These are phyloP conservation scores for Melozone crissalis DNA, from an alignment of 2,113 vertebrate species.

Conservation along the genomic window DNA sequence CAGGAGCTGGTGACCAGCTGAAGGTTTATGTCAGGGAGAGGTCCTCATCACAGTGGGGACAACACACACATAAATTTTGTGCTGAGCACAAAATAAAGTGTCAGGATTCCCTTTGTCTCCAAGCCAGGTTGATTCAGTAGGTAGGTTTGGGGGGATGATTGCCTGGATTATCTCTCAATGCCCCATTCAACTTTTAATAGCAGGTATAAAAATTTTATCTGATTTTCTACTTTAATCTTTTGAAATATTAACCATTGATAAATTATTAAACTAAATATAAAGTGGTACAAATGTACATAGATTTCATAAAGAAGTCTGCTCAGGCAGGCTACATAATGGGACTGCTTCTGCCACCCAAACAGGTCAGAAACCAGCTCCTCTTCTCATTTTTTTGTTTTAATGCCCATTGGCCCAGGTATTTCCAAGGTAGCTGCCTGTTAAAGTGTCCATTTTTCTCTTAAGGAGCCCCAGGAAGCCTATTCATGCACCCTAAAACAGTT, in stretches of 20 bases:
- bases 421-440: background rate
- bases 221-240: conserved; percentile 73
- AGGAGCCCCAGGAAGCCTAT: background rate
- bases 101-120: background rate
- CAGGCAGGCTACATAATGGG: background rate
- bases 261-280: conserved; percentile 76
- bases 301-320: conserved; percentile 52
- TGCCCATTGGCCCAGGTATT: background rate
- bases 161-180: conserved; percentile 9
- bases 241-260: conserved; percentile 78
- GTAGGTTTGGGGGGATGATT: background rate
- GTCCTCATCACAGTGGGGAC: background rate
- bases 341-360: conserved; percentile 4
- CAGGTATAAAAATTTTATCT: conserved; percentile 74
- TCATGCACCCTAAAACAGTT: background rate
- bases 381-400: background rate
- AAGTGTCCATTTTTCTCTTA: background rate
- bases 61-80: background rate
- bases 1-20: background rate
- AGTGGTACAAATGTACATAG: conserved; percentile 71
- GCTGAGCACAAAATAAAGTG: background rate
- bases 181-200: conserved; percentile 71
- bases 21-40: background rate
- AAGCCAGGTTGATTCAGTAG: background rate
- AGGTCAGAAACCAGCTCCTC: background rate